phyloP scores from a whole-genome alignment of 2,797 vertebrate species.

The Melanotaenia trifasciata region DNA sequence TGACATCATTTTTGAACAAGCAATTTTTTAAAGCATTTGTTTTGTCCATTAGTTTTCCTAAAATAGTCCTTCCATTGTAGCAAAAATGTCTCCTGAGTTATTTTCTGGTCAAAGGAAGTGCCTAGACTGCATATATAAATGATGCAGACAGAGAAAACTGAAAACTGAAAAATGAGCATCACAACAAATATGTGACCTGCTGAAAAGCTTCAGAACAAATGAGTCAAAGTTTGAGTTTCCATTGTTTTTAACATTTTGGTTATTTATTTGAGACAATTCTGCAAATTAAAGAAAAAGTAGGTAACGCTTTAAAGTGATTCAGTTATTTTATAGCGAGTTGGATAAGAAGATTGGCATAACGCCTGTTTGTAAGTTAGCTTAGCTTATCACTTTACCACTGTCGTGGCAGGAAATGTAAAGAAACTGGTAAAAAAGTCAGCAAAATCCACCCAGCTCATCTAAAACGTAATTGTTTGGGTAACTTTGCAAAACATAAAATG shows the following conservation, averaged over 20 bases:
- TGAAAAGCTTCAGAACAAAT: neutral
- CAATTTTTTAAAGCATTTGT: conserved; percentile 24
- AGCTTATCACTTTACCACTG: neutral
- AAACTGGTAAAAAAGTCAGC: neutral
- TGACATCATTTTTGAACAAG: neutral
- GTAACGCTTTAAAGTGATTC: neutral
- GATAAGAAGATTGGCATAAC: neutral
- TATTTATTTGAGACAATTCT: no score
- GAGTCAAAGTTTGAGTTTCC: no score
- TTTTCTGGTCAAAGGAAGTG: conserved; percentile 56
- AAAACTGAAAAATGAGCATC: neutral
- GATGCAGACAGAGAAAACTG: conserved; percentile 15
- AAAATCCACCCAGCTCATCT: neutral
- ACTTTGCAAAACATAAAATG: neutral
- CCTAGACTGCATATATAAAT: conserved; percentile 27
- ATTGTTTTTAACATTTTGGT: no score
- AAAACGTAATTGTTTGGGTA: neutral
- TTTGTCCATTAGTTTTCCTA: conserved; percentile 23
- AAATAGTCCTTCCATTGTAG: conserved; percentile 29
- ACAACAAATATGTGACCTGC: neutral
- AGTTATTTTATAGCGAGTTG: neutral
- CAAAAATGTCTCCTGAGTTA: neutral
- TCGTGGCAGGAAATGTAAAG: neutral
- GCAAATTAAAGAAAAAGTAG: no score
- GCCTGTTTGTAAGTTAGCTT: neutral